phyloP scores from a whole-genome alignment of 2,113 vertebrate species.

The Sula dactylatra region DNA sequence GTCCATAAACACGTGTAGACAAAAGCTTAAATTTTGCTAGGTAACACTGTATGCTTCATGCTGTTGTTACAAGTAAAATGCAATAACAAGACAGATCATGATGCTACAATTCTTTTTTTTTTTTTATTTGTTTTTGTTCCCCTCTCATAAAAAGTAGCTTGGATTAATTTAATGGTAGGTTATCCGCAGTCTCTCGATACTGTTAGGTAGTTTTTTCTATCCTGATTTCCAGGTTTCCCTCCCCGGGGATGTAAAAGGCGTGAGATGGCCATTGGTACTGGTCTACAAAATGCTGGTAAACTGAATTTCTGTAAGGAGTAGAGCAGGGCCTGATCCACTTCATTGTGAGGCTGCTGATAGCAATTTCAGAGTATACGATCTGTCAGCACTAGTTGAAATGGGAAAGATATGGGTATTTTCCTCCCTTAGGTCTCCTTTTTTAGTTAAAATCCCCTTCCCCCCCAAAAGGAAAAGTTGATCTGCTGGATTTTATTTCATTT shows the following conservation, averaged over 20 bases:
- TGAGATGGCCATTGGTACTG: background rate
- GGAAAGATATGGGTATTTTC: fast-evolving
- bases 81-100: background rate
- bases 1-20: background rate
- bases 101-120: background rate
- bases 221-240: background rate
- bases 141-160: background rate
- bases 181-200: fast-evolving
- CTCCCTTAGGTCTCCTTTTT: background rate
- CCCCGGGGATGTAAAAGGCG: background rate
- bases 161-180: background rate
- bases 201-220: background rate
- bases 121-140: too few relatives aligned
- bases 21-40: background rate
- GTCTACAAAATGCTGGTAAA: background rate
- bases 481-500: fast-evolving
- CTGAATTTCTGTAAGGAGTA: background rate
- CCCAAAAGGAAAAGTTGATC: background rate
- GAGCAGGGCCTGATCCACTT: background rate
- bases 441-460: background rate
- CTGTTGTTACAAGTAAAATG: background rate
- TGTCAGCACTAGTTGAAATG: background rate
- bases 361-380: fast-evolving
- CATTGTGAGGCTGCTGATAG: background rate
- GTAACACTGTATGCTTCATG: fast-evolving